These are phyloP conservation scores for Pelecanus crispus DNA, from an alignment of 2,113 vertebrate species.

Conservation along the genomic window DNA sequence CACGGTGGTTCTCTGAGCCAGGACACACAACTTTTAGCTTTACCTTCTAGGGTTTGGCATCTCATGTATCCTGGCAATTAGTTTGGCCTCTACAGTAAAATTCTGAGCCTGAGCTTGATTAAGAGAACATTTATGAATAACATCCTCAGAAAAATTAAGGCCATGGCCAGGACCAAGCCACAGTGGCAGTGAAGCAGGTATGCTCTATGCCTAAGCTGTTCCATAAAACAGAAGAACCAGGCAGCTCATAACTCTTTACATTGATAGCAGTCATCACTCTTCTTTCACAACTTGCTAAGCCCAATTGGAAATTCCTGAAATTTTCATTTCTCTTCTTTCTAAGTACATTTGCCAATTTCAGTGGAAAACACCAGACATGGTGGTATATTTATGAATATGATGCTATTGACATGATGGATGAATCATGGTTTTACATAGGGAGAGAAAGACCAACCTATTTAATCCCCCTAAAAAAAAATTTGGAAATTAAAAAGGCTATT, in stretches of 20 bases:
- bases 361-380: not conserved
- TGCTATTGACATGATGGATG: not conserved
- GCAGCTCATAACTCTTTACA: constrained; percentile 53
- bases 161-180: constrained; percentile 10
- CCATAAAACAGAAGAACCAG: constrained; percentile 22
- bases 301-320: constrained; percentile 28
- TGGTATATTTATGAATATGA: not conserved
- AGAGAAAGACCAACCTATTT: not conserved
- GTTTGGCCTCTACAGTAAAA: constrained; percentile 69
- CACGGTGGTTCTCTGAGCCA: constrained; percentile 64
- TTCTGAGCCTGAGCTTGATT: constrained; percentile 80
- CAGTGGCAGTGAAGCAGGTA: not conserved
- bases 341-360: not conserved
- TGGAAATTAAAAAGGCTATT: not conserved
- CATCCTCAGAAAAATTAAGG: constrained; percentile 77
- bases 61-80: constrained; percentile 50
- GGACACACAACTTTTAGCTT: constrained; percentile 80
- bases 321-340: constrained; percentile 41
- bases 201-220: constrained; percentile 24
- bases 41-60: constrained; percentile 79
- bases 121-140: constrained; percentile 82
- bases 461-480: not conserved
- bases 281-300: not conserved
- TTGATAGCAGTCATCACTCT: constrained; percentile 35
- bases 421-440: not conserved